phyloP scores from a whole-genome alignment of 2,113 vertebrate genomes.

The Lutjanus erythropterus region DNA sequence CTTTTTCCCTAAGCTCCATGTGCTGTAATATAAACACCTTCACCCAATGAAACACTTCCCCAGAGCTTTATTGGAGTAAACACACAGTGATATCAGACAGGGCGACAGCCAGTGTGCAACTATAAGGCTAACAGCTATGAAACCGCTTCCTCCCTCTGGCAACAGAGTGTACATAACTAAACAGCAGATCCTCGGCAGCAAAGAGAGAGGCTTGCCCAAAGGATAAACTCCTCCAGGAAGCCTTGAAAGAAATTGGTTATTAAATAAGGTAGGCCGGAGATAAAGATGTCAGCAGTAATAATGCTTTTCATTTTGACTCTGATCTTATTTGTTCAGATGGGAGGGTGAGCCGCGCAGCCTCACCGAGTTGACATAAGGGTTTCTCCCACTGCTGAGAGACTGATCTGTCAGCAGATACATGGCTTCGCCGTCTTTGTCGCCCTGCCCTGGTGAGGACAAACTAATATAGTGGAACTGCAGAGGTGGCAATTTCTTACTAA shows the following conservation, averaged over 20 bases:
- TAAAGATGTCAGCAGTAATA: slow-evolving; percentile 81
- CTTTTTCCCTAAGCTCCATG: not conserved
- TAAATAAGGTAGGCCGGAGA: slow-evolving; percentile 76
- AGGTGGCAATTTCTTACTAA: slow-evolving; percentile 51
- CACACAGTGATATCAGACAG: slow-evolving; percentile 34
- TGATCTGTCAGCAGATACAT: slow-evolving; percentile 74
- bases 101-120: slow-evolving; percentile 41
- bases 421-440: slow-evolving; percentile 39
- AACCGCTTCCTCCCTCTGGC: slow-evolving; percentile 53
- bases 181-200: slow-evolving; percentile 58
- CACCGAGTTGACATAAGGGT: slow-evolving; percentile 67
- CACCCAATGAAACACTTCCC: slow-evolving; percentile 31
- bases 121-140: slow-evolving; percentile 54
- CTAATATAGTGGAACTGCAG: slow-evolving; percentile 70
- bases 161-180: slow-evolving; percentile 70
- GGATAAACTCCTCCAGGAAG: slow-evolving; percentile 71
- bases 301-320: slow-evolving; percentile 78
- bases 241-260: slow-evolving; percentile 75
- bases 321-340: slow-evolving; percentile 78
- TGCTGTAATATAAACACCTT: slow-evolving; percentile 45
- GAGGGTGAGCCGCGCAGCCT: slow-evolving; percentile 48
- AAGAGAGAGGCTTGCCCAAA: slow-evolving; percentile 59
- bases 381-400: slow-evolving; percentile 55
- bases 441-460: slow-evolving; percentile 57
- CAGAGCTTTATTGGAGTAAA: slow-evolving; percentile 60